phyloP scores from a whole-genome alignment of 2,888 invertebrate genomes.

The Selenia dentaria region DNA sequence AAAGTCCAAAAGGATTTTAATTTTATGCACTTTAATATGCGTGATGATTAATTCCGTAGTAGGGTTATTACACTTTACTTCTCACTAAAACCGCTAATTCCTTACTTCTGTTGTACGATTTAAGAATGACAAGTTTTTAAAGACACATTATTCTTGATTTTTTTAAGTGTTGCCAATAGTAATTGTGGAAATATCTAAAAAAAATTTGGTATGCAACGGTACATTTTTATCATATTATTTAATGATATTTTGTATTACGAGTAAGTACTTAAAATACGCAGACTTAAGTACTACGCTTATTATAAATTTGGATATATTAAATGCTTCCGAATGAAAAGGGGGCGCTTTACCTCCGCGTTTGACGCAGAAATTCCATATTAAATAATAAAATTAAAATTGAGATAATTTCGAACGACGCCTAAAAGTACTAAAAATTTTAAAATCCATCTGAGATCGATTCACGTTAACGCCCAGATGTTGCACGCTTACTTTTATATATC shows the following conservation, averaged over 20 bases:
- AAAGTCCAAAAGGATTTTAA: no score
- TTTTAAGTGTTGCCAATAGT: not conserved
- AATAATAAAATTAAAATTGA: constrained; percentile 21
- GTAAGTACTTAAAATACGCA: constrained; percentile 9
- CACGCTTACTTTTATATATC: constrained; percentile 74
- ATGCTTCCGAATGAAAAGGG: constrained; percentile 26
- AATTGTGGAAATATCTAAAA: not conserved
- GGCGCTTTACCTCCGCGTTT: constrained; percentile 17
- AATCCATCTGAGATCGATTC: constrained; percentile 73
- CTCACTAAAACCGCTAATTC: no score
- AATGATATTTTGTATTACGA: not conserved
- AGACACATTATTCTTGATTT: no score
- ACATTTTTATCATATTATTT: not conserved
- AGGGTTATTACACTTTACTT: no score
- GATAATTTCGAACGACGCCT: constrained; percentile 17
- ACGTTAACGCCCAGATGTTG: constrained; percentile 72
- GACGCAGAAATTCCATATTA: constrained; percentile 8
- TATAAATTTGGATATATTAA: constrained; percentile 32
- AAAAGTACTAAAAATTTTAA: constrained; percentile 41
- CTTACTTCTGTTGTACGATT: no score
- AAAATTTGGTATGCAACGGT: not conserved
- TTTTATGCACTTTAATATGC: no score
- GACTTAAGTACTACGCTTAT: constrained; percentile 16
- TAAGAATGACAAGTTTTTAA: no score
- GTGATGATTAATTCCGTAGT: no score